Conservation (phyloP, 2,888 invertebrate genomes). For the Neuroscelio doddi region DNA sequence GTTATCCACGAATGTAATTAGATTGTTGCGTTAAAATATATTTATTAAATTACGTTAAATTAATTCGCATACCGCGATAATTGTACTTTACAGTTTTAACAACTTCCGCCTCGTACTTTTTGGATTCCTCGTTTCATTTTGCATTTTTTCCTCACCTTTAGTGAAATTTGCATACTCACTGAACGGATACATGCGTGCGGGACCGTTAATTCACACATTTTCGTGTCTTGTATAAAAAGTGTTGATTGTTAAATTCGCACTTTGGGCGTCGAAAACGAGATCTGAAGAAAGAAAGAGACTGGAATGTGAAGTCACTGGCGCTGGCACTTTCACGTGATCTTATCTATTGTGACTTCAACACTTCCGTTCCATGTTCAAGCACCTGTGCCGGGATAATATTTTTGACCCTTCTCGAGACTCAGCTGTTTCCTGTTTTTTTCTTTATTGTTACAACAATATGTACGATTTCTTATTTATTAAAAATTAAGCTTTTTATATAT, state of each 20-base stretch:
- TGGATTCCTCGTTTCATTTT: slow-evolving; percentile 24
- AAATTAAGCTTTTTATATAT: no score
- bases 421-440: slow-evolving; percentile 18
- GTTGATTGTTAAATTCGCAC: slow-evolving; percentile 66
- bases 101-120: slow-evolving; percentile 39
- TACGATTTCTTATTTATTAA: no score
- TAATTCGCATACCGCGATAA: slow-evolving; percentile 27
- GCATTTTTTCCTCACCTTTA: slow-evolving; percentile 26
- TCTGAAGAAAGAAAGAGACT: slow-evolving; percentile 1
- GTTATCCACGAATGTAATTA: no score
- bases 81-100: slow-evolving; percentile 28
- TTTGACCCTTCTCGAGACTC: slow-evolving; percentile 17
- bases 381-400: slow-evolving; percentile 22
- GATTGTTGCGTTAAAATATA: no score
- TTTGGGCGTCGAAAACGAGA: slow-evolving; percentile 49
- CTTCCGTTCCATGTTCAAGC: slow-evolving; percentile 44
- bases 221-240: slow-evolving; percentile 45
- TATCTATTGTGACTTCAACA: slow-evolving; percentile 52
- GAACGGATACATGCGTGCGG: slow-evolving; percentile 3
- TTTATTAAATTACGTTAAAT: slow-evolving; percentile 36
- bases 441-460: no score
- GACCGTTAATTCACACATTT: slow-evolving; percentile 28
- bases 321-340: slow-evolving; percentile 62
- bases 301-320: slow-evolving; percentile 23
- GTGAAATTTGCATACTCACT: slow-evolving; percentile 27